phyloP scores from a whole-genome alignment of 1,140 invertebrate genomes.

The Andrena cerasifolii region DNA sequence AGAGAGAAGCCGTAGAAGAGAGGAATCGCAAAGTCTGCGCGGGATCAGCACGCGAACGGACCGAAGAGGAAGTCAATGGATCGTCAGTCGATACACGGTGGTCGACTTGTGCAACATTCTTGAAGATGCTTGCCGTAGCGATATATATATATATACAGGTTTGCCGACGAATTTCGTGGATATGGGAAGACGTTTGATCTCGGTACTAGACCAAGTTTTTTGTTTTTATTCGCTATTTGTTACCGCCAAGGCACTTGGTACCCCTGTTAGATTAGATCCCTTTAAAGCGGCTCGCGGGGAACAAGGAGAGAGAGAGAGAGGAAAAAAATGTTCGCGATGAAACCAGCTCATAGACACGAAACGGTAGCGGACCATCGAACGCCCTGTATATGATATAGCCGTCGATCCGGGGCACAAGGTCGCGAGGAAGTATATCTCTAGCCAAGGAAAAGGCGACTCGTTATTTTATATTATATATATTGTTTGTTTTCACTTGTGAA shows the following conservation, averaged over 20 bases:
- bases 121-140: not conserved
- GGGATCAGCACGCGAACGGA: not conserved
- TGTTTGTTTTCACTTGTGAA: conserved; percentile 56
- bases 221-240: not conserved
- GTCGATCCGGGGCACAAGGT: conserved; percentile 24
- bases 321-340: not conserved
- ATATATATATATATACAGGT: not conserved
- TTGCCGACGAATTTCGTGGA: conserved; percentile 10
- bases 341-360: conserved; percentile 6
- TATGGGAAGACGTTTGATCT: not conserved
- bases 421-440: conserved; percentile 38
- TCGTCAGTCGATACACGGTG: conserved; percentile 21
- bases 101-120: conserved; percentile 19
- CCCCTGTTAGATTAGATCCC: not conserved
- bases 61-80: not conserved
- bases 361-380: not conserved
- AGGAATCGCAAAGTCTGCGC: too few relatives aligned
- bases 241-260: not conserved
- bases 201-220: not conserved
- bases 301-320: not conserved
- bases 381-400: not conserved
- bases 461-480: conserved; percentile 43
- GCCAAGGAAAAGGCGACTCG: conserved; percentile 33
- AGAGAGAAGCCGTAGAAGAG: not conserved
- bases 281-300: not conserved